Base-by-base conservation (phyloP, 1,140 invertebrate genomes). In the Drosophila insularis region DNA sequence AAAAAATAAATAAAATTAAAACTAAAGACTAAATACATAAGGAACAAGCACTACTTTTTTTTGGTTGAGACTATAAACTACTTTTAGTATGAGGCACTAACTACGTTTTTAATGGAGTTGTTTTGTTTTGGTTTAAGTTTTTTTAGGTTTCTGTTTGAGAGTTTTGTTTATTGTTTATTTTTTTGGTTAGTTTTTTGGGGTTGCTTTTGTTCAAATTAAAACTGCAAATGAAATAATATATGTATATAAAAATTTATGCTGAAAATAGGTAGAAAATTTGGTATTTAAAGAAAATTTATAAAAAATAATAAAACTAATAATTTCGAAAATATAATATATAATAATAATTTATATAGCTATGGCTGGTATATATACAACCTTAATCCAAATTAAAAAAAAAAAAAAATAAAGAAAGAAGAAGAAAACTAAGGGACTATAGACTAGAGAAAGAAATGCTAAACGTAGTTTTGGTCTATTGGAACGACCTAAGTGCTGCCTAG, bases 181-280 rank as follows among this genome's bases (percentile, higher is more conserved):
- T 59, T 46, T 59, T n/a, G 68, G 74, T 85, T 89, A 89, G 73
- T 74, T 80, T 35, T 35, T 35, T 37, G 35, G 32, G 61, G 39
- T 70, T 58, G 46, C 43, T 68, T 65, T 72, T 65, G 61, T 66
- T 76, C 54, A 80, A 85, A 82, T 72, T 55, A 80, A 78, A 89
- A 89, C 84, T 89, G 84, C 77, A 89, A 89, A 89, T 85, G 62
- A 89, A 89, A 87, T 82, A 89, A 89, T 82, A 89, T 82, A 80
- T 69, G 55, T 66, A 71, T 64, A 62, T 60, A 71, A 66, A 63
- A 60, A 78, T 80, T 46, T 55, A 89, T 89, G 84, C 85, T 89
- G 85, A 90, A 90, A 90, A 90, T 87, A 90, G 80, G 87, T 87
- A 90, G 87, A 90, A 90, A 90, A 80, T 43, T 90, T 76, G 62